Percentiles rank a stretch among this genome's conserved stretches.
phyloP scores from a whole-genome alignment of 2,113 vertebrate genomes.

The Tachysurus fulvidraco region DNA sequence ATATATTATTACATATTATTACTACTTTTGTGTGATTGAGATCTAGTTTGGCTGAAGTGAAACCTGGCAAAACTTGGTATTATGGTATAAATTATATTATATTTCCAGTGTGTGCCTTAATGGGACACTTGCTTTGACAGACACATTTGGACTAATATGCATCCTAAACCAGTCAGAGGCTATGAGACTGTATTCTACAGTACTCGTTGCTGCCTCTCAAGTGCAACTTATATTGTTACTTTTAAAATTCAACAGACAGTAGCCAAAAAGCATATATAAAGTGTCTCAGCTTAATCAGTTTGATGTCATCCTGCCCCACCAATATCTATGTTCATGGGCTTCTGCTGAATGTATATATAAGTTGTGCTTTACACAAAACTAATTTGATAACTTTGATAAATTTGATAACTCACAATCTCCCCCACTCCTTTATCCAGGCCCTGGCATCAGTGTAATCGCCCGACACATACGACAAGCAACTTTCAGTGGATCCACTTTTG shows the following conservation, averaged over 20 bases:
- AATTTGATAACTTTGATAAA: too few relatives aligned
- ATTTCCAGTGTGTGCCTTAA: too few relatives aligned
- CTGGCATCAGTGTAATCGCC: constrained; percentile 57
- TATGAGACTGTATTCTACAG: background rate
- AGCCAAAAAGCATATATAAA: background rate
- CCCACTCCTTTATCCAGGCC: constrained; percentile 36
- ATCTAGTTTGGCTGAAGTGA: background rate
- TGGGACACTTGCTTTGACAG: background rate
- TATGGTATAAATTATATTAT: background rate
- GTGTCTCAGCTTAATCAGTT: too few relatives aligned
- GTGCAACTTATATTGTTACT: background rate
- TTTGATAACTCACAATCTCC: background rate
- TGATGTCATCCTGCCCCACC: too few relatives aligned
- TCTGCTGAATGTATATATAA: too few relatives aligned
- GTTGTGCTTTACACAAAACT: too few relatives aligned
- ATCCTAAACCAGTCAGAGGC: background rate
- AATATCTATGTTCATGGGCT: too few relatives aligned
- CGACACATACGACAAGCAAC: constrained; percentile 75
- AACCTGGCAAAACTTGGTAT: background rate
- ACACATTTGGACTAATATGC: background rate
- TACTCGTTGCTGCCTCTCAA: background rate
- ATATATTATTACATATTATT: too few relatives aligned
- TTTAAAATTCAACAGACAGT: background rate
- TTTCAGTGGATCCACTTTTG: constrained; percentile 79
- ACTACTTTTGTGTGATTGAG: background rate